Percentiles rank a stretch among this genome's conserved stretches.
Conservation (phyloP, 1,140 invertebrate species). For the Polypedilum pembai region DNA sequence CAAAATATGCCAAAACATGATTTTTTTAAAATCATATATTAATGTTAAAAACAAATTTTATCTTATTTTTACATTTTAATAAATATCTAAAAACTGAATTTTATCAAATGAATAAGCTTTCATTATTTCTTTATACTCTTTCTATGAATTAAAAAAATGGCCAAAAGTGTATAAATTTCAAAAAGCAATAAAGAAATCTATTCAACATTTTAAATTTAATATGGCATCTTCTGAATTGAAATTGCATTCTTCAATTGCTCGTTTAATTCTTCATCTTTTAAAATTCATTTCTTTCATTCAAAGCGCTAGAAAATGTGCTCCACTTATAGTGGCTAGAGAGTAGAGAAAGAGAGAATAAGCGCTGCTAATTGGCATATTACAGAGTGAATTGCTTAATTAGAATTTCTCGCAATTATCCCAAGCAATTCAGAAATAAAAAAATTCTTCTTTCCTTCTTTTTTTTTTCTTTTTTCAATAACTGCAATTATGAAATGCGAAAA, state of each 20-base stretch:
- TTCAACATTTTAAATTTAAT: neutral
- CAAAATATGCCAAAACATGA: neutral
- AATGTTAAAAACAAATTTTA: neutral
- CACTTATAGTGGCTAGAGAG: no score
- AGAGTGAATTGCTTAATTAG: neutral
- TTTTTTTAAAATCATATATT: neutral
- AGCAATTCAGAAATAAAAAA: neutral
- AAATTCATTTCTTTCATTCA: neutral
- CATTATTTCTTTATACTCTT: no score
- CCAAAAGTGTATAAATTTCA: neutral
- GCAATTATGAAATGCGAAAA: neutral
- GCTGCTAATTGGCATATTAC: neutral
- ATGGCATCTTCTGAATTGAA: neutral
- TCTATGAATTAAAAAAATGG: no score
- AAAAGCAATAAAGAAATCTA: neutral
- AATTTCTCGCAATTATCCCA: slow-evolving; percentile 11
- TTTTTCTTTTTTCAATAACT: no score
- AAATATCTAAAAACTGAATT: neutral
- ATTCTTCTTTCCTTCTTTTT: no score
- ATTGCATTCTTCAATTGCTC: neutral
- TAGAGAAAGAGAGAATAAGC: neutral
- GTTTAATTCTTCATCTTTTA: neutral
- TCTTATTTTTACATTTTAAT: neutral
- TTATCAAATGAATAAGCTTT: neutral
- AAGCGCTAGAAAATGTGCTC: no score